A percentile compares a stretch with the other conserved stretches of the same genome.
phyloP scores from a whole-genome alignment of 2,888 invertebrate species.

The Pheosia tremula region DNA sequence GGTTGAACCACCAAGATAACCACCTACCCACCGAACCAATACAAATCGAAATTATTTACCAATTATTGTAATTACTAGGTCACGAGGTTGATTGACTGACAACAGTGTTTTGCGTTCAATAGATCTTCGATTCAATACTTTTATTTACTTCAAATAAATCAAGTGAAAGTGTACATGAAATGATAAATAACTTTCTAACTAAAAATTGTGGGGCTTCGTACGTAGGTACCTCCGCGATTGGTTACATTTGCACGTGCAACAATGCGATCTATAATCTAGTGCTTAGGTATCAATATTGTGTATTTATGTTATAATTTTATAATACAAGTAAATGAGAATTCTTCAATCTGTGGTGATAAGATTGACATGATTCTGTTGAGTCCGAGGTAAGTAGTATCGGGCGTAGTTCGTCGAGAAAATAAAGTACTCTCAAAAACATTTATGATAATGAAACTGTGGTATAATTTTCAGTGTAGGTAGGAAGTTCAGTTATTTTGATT shows the following conservation, averaged over 20 bases:
- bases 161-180: conserved; percentile 46
- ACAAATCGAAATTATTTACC: conserved; percentile 20
- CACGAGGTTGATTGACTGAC: conserved; percentile 36
- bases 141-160: conserved; percentile 22
- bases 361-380: background rate
- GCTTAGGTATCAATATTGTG: background rate
- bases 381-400: background rate
- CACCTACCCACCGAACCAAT: conserved; percentile 5
- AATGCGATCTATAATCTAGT: background rate
- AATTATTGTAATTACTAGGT: conserved; percentile 33
- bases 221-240: background rate
- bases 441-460: no score
- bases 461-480: no score
- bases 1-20: conserved; percentile 12
- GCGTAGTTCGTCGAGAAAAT: no score
- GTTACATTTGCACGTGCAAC: background rate
- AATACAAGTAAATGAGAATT: conserved; percentile 3
- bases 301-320: background rate
- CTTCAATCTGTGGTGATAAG: background rate
- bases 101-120: conserved; percentile 22
- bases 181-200: conserved; percentile 44
- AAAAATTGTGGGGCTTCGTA: conserved; percentile 33
- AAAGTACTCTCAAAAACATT: no score
- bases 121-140: conserved; percentile 20
- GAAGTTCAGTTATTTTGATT: no score